A percentile compares a stretch with the other conserved stretches of the same genome.
These are phyloP conservation scores for Drosophila micromelanica DNA, from an alignment of 1,140 invertebrate genomes.

Conservation along the genomic window DNA sequence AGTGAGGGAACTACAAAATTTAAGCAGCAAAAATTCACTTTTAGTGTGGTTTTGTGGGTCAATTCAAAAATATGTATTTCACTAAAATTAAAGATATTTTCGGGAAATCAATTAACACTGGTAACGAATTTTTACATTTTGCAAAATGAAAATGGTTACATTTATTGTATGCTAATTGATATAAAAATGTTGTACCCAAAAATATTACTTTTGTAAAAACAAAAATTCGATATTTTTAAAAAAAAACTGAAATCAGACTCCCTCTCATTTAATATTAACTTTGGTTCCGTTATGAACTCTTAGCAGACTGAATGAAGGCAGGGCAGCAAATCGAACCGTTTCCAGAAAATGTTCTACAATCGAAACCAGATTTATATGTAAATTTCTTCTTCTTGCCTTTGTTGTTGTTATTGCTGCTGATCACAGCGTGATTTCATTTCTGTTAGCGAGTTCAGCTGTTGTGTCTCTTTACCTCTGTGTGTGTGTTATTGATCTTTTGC, in stretches of 20 bases:
- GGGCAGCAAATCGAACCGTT: conserved; percentile 7
- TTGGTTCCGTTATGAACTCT: conserved; percentile 43
- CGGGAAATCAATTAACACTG: no score
- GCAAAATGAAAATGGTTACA: no score
- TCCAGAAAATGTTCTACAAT: conserved; percentile 36
- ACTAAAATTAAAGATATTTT: no score
- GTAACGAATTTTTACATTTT: no score
- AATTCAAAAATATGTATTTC: no score
- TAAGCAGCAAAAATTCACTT: no score
- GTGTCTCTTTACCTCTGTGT: neutral
- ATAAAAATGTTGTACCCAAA: no score
- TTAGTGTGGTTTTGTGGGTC: no score
- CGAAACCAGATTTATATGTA: conserved; percentile 76
- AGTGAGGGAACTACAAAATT: no score
- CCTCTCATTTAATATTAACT: conserved; percentile 58
- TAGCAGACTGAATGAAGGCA: conserved; percentile 29
- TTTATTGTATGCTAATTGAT: no score
- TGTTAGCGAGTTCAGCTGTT: conserved; percentile 27
- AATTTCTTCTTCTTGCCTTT: conserved; percentile 55
- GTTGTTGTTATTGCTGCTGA: conserved; percentile 16
- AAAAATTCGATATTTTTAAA: neutral
- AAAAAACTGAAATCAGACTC: conserved; percentile 33
- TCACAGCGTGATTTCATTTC: conserved; percentile 61
- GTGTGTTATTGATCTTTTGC: conserved; percentile 67
- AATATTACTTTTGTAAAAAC: no score